These are phyloP conservation scores for Colossoma macropomum DNA, from an alignment of 2,113 vertebrate species.

Conservation along the genomic window DNA sequence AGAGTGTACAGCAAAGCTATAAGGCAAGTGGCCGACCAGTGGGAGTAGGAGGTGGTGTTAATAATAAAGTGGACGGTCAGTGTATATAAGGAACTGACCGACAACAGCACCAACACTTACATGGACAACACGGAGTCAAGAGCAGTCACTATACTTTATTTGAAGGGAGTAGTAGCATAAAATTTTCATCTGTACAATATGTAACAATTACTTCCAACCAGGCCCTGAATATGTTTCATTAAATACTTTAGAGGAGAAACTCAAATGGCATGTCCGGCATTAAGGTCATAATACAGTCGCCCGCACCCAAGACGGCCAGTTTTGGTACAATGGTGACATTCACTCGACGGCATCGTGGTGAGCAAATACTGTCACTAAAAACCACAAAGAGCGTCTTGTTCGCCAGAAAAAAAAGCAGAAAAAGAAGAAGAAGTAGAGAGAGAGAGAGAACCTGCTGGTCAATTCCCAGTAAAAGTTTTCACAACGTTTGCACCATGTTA, in stretches of 20 bases:
- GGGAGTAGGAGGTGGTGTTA: no score
- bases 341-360: conserved; percentile 77
- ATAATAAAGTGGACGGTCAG: no score
- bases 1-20: no score
- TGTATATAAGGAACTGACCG: no score
- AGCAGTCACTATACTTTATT: conserved; percentile 86
- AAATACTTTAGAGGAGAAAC: conserved; percentile 80
- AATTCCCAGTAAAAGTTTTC: conserved; percentile 64
- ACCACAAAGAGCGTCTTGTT: conserved; percentile 72
- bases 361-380: conserved; percentile 80
- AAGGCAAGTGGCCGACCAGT: no score
- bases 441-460: conserved; percentile 83
- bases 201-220: conserved; percentile 89
- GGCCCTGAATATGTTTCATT: conserved; percentile 72
- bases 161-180: conserved; percentile 85
- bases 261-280: conserved; percentile 76
- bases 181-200: conserved; percentile 92
- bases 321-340: conserved; percentile 60
- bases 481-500: conserved; percentile 43
- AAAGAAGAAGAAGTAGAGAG: conserved; percentile 7
- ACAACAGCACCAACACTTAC: neutral
- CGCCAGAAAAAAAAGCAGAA: conserved; percentile 12
- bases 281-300: conserved; percentile 40
- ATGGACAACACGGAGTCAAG: conserved; percentile 37
- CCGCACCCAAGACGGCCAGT: conserved; percentile 36